Evolutionary conservation across 2,888 invertebrate species (phyloP), one percentile per base, ranked within the genome.

Genomic region (Cataglyphis livida): DNA sequence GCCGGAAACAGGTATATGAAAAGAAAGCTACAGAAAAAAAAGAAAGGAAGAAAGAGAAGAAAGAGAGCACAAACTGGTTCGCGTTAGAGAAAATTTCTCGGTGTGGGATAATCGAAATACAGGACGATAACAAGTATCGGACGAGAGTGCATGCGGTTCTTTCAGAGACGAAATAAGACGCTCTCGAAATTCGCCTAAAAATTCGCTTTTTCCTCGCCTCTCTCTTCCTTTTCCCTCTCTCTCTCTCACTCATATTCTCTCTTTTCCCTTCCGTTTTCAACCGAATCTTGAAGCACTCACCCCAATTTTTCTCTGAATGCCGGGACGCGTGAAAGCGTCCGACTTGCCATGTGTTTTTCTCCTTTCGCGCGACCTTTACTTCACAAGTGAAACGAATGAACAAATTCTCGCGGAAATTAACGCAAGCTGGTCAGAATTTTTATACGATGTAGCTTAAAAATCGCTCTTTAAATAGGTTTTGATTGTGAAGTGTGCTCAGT

Each of bases 301-400:
- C 90, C 92, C 85, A 91, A 92, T 92, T 92, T 91, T 87, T 66
- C 76, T 71, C 28, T 92, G 92, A 92, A 92, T 92, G 88, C 87
- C 83, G 83, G 82, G 66, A 87, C 87, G 88, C 88, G 87, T 90
- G 91, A 92, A 91, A 91, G 91, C 88, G 86, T 82, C 85, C 83
- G 90, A 91, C 92, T 89, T 83, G 87, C 74, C 90, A 86, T 88
- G 84, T 75, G 83, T 87, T 84, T 83, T 73, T 82, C 64, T 70
- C 59, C 68, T n/a, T 44, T 76, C 57, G 6, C 18, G 18, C 21
- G 7, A 68, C 57, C 32, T 35, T 35, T 32, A n/a, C 15, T 38
- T 68, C 41, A 41, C 41, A 28, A 71, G 44, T 41, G 41, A 68
- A 41, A 10, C 54, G 25, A 66, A n/a, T 21, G 21, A 18, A 32